Base-by-base conservation (phyloP, 2,888 invertebrate species). In the Timema cristinae region DNA sequence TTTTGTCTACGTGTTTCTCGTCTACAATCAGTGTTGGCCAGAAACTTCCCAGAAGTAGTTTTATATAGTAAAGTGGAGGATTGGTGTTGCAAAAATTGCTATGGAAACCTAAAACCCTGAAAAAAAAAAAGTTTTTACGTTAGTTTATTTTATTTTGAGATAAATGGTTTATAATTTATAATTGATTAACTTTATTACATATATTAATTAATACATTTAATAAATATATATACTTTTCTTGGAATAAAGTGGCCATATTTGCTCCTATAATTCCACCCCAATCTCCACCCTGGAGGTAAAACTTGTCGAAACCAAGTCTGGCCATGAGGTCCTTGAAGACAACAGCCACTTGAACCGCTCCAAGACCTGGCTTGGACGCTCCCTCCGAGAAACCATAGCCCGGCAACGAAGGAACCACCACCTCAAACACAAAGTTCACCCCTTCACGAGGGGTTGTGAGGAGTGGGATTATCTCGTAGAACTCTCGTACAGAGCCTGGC, bases 401-500 rank as follows among this genome's bases (percentile, higher is more conserved):
- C 0, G 90, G 89, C 71, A 91, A 79, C 68, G 90, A 90, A 0
- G 91, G 91, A 0, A 83, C 86, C 51, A 91, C 84, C 15, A 91
- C 81, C 80, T 92, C 91, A 77, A 91, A 91, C 0, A 88, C 89
- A 77, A 89, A 89, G 61, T 87, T 83, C 48, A 83, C 80, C 67
- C 84, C 85, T 0, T 82, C 78, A 7, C 81, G 82, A 0, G 85
- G 85, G 0, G 83, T 84, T 0, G 85, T 89, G 52, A 93, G 80
- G 72, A 87, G 78, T 0, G 92, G 92, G 70, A 93, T 88, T 16
- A 92, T 81, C 71, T 90, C 90, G 79, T 91, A 90, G 81, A 93
- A 94, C 81, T 95, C 94, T 6, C 90, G 85, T 1, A 94, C 81
- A 0, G 92, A 91, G 4, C 94, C 92, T 0, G 95, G 95, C 95